Evolutionary conservation across 2,797 vertebrate species (phyloP).

Genomic region (Intellagama lesueurii): DNA sequence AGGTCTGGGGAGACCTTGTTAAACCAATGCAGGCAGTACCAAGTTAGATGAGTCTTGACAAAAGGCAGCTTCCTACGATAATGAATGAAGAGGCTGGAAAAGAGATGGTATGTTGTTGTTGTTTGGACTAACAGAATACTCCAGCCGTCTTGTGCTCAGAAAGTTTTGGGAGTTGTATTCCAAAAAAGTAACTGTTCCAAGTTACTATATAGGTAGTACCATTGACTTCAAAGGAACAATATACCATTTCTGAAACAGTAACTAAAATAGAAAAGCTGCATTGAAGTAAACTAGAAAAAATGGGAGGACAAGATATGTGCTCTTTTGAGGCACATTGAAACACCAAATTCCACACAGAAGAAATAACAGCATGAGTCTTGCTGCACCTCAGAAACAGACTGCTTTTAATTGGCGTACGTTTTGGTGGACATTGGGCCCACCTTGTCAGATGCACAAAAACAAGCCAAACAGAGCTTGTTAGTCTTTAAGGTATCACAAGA

Average conservation of each 20-base stretch:
- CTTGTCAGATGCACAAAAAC: neutral
- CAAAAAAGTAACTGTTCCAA: neutral
- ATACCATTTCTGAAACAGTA: neutral
- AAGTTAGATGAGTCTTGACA: neutral
- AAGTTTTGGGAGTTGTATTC: too few species aligned
- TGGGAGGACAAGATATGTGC: neutral
- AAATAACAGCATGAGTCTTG: too few species aligned
- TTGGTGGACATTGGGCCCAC: too few species aligned
- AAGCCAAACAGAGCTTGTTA: neutral
- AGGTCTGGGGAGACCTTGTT: neutral
- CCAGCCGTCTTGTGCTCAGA: too few species aligned
- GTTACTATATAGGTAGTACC: neutral
- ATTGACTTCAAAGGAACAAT: neutral
- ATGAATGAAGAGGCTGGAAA: too few species aligned
- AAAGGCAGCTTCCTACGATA: neutral
- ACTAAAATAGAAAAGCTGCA: neutral
- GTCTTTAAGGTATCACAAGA: neutral
- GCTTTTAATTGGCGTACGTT: too few species aligned
- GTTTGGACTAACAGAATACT: too few species aligned
- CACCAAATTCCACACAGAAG: neutral
- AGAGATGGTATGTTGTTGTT: too few species aligned
- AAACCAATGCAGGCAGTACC: neutral
- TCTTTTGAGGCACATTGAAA: neutral
- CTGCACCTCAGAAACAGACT: too few species aligned
- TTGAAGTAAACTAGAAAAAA: too few species aligned